These are phyloP conservation scores for Molossus alvarezi DNA, from an alignment of 2,797 vertebrate species.

Conservation along the genomic window DNA sequence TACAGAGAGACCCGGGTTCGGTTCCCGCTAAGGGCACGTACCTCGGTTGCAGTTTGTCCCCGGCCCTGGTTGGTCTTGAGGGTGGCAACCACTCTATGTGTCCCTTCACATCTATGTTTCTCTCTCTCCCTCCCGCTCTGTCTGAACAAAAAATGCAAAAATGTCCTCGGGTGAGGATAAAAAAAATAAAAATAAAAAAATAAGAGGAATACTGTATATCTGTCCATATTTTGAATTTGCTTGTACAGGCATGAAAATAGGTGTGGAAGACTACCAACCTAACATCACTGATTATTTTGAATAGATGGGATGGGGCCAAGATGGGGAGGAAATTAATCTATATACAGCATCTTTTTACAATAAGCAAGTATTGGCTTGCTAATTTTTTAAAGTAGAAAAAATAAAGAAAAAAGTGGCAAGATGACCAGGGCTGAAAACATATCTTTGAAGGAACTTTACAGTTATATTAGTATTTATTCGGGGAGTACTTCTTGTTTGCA, in stretches of 20 bases:
- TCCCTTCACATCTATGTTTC: too few species aligned
- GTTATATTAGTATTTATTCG: not conserved
- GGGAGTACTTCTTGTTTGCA: not conserved
- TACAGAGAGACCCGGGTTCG: too few species aligned
- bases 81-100: too few species aligned
- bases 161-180: too few species aligned
- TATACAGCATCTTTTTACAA: not conserved
- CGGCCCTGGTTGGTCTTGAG: too few species aligned
- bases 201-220: not conserved
- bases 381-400: conserved; percentile 1
- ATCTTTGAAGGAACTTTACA: conserved; percentile 3
- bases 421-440: not conserved
- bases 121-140: too few species aligned
- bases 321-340: not conserved
- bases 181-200: not conserved
- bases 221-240: not conserved
- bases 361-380: not conserved
- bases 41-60: too few species aligned
- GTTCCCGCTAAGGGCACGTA: not conserved
- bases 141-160: too few species aligned
- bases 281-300: not conserved
- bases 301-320: not conserved
- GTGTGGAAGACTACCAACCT: not conserved
- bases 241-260: not conserved
- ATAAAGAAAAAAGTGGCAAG: not conserved